Conservation (phyloP, 2,797 vertebrate species). For the Lutjanus argentimaculatus region DNA sequence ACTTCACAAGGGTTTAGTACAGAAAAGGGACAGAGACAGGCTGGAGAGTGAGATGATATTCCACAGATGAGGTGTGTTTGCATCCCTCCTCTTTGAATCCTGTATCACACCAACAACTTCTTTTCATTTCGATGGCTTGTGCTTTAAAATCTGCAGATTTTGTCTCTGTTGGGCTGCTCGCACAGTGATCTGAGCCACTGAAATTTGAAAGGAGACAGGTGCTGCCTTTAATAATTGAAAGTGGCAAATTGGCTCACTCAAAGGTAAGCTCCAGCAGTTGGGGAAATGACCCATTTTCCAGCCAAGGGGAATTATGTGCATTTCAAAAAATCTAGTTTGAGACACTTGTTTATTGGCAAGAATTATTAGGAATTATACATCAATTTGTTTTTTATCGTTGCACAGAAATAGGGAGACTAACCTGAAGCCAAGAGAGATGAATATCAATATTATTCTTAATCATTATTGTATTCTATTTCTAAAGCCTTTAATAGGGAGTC, state of each 20-base stretch:
- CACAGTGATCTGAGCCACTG: conserved; percentile 46
- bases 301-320: conserved; percentile 55
- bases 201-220: conserved; percentile 75
- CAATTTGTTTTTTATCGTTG: conserved; percentile 13
- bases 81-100: conserved; percentile 48
- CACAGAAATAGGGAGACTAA: conserved; percentile 17
- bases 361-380: conserved; percentile 24
- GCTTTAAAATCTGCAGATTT: conserved; percentile 61
- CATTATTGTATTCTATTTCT: conserved; percentile 39
- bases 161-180: conserved; percentile 38
- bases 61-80: conserved; percentile 44
- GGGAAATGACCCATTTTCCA: conserved; percentile 72
- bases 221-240: conserved; percentile 79
- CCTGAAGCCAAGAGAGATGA: conserved; percentile 41
- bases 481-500: conserved; percentile 35
- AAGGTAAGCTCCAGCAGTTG: conserved; percentile 56
- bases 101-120: conserved; percentile 40
- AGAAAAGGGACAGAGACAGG: conserved; percentile 38
- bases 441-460: conserved; percentile 55
- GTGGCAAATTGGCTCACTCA: conserved; percentile 75
- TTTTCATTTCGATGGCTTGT: conserved; percentile 46
- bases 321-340: conserved; percentile 41
- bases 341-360: conserved; percentile 53
- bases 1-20: conserved; percentile 61
- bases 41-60: conserved; percentile 42